A percentile compares a stretch with the other conserved stretches of the same genome.
phyloP scores from a whole-genome alignment of 2,797 vertebrate genomes.

The Lepilemur septentrionalis region DNA sequence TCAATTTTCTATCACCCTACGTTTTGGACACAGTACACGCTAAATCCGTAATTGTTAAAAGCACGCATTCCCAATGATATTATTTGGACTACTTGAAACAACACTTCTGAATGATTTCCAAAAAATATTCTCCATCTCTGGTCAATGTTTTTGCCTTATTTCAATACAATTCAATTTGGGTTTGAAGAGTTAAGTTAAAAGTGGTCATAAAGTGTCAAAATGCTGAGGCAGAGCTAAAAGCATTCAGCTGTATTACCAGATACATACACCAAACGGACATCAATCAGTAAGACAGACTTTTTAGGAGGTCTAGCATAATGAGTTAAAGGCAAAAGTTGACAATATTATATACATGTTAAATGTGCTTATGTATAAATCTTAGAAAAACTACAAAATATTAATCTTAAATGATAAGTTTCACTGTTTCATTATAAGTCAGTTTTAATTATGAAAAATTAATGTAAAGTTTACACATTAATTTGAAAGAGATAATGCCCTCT shows the following conservation, averaged over 20 bases:
- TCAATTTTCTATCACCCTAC: neutral
- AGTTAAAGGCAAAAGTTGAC: neutral
- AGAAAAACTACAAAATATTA: conserved; percentile 23
- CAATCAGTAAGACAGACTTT: neutral
- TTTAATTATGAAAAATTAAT: conserved; percentile 12
- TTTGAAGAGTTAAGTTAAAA: neutral
- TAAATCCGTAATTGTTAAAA: neutral
- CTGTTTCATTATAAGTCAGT: neutral
- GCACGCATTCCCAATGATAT: neutral
- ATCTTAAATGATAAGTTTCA: neutral
- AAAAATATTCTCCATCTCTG: neutral
- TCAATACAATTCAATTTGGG: neutral
- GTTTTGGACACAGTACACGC: neutral
- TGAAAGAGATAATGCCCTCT: neutral
- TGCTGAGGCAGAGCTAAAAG: neutral
- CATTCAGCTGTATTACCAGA: neutral
- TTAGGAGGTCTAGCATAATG: neutral
- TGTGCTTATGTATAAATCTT: neutral
- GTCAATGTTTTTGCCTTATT: neutral
- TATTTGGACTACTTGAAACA: neutral
- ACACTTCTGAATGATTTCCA: neutral
- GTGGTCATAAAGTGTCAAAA: neutral
- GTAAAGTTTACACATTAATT: neutral
- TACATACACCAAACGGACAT: neutral
- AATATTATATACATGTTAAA: neutral